Conservation (phyloP, 2,888 invertebrate species). For the Cerastoderma edule region DNA sequence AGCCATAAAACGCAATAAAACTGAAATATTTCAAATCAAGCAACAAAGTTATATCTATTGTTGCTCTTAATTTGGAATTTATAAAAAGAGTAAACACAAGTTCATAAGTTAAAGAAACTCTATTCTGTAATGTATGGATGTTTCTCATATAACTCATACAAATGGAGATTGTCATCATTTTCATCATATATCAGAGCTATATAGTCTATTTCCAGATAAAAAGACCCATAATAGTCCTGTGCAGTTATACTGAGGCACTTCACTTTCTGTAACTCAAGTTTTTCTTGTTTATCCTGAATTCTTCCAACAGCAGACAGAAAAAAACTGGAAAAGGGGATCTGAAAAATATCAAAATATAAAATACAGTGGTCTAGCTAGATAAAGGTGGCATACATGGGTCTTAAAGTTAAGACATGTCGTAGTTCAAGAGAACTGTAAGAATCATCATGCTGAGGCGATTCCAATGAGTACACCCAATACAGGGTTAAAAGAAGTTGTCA, state of each 20-base stretch:
- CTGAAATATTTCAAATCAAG: too few relatives aligned
- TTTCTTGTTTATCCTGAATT: constrained; percentile 91
- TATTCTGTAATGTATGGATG: too few relatives aligned
- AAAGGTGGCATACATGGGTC: not conserved
- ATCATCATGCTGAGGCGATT: too few relatives aligned
- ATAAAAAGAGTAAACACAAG: too few relatives aligned
- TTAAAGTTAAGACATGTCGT: not conserved
- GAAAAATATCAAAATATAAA: constrained; percentile 80
- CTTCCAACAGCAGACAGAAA: constrained; percentile 92
- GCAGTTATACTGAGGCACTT: constrained; percentile 92
- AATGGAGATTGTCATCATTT: constrained; percentile 92
- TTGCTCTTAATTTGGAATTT: too few relatives aligned
- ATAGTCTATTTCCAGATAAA: constrained; percentile 95
- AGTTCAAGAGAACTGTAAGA: not conserved
- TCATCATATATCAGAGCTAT: constrained; percentile 94
- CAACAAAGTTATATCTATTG: too few relatives aligned
- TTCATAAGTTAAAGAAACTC: too few relatives aligned
- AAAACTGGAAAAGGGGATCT: constrained; percentile 98
- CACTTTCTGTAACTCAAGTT: constrained; percentile 87
- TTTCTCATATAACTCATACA: constrained; percentile 94
- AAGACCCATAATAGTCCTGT: constrained; percentile 93
- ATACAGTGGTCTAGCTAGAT: not conserved
- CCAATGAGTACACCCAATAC: not conserved
- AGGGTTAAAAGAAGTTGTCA: not conserved
- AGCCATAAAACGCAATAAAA: too few relatives aligned